phyloP scores from a whole-genome alignment of 2,797 vertebrate species.

The Sphenodon punctatus region DNA sequence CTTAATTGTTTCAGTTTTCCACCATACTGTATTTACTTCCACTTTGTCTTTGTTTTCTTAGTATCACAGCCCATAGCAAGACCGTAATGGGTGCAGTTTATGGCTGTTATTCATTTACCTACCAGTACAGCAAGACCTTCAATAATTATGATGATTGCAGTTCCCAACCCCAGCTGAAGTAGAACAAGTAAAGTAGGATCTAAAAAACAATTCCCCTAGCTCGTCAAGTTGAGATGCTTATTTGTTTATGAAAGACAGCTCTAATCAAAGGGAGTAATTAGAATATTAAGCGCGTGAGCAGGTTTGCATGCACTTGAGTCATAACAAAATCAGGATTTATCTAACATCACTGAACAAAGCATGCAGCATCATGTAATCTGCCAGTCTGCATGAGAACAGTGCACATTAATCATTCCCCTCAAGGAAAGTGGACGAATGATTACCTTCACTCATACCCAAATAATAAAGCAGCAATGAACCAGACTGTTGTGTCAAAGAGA shows the following conservation, averaged over 20 bases:
- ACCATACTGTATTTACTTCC: background rate
- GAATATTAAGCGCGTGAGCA: constrained; percentile 62
- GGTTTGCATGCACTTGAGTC: constrained; percentile 55
- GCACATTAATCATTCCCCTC: constrained; percentile 25
- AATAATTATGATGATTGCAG: constrained; percentile 50
- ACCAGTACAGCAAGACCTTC: constrained; percentile 44
- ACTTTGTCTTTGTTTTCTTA: constrained; percentile 9
- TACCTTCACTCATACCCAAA: background rate
- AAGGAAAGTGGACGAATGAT: constrained; percentile 37
- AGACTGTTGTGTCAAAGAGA: background rate
- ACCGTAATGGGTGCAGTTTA: constrained; percentile 4
- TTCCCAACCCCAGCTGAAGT: constrained; percentile 22
- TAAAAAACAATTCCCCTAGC: constrained; percentile 44
- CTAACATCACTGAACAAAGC: constrained; percentile 34
- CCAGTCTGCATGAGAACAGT: background rate
- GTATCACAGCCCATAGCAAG: background rate
- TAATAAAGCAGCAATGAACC: background rate
- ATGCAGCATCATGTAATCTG: background rate
- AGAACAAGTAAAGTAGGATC: constrained; percentile 42
- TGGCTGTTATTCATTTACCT: constrained; percentile 51
- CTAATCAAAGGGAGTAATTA: constrained; percentile 61
- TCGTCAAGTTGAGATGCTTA: constrained; percentile 54
- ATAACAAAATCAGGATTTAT: constrained; percentile 54
- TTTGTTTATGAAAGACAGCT: constrained; percentile 65
- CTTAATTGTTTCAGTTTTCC: background rate